These are phyloP conservation scores for Lamprologus sp. DNA, from an alignment of 2,113 vertebrate genomes.

Conservation along the genomic window DNA sequence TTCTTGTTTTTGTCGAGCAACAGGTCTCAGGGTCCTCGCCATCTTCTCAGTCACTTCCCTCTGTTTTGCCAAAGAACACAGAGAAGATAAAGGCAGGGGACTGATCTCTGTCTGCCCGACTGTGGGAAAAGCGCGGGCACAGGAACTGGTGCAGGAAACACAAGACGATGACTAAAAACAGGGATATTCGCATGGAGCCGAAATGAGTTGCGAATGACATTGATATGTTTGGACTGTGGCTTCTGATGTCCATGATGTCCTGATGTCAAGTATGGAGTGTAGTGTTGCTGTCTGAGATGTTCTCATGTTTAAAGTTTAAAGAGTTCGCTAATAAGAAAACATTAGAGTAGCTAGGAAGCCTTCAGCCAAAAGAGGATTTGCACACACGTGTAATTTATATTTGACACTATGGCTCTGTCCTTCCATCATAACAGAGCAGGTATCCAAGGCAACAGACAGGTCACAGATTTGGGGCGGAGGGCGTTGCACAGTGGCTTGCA, in stretches of 20 bases:
- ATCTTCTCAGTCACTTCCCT: conserved; percentile 83
- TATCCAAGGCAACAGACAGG: background rate
- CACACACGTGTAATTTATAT: background rate
- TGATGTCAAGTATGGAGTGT: background rate
- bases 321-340: background rate
- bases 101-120: conserved; percentile 58
- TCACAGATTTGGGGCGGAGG: background rate
- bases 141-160: conserved; percentile 61
- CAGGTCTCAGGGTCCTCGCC: conserved; percentile 52
- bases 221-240: conserved; percentile 53
- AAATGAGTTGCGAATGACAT: conserved; percentile 23
- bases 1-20: conserved; percentile 41
- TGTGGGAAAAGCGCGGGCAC: conserved; percentile 79
- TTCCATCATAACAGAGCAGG: background rate
- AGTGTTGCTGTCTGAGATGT: background rate
- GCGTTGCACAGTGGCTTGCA: background rate
- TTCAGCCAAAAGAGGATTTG: background rate
- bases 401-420: background rate
- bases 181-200: conserved; percentile 31
- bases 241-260: conserved; percentile 7
- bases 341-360: background rate
- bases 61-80: conserved; percentile 86
- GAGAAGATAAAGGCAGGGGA: conserved; percentile 69
- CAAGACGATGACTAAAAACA: conserved; percentile 39
- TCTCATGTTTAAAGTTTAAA: background rate